Conservation (phyloP, 2,113 vertebrate species). For the Elephantulus edwardii region DNA sequence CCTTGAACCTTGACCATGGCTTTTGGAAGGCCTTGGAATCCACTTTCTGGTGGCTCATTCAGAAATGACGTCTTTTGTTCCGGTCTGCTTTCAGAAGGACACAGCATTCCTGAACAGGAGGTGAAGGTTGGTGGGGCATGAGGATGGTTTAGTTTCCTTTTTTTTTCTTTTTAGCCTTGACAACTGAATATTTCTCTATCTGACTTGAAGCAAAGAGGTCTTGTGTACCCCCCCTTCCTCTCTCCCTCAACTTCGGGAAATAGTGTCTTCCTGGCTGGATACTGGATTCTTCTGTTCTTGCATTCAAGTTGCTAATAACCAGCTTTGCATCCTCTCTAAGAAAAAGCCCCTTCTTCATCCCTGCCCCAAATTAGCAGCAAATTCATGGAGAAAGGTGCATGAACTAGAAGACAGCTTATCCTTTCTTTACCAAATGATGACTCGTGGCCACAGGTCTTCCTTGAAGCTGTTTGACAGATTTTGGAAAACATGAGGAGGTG, state of each 20-base stretch:
- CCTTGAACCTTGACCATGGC: neutral
- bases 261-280: neutral
- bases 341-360: neutral
- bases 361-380: neutral
- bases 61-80: neutral
- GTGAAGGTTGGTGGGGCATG: fast-evolving
- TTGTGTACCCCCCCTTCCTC: neutral
- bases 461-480: neutral
- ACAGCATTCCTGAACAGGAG: neutral
- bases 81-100: neutral
- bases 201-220: neutral
- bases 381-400: neutral
- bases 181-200: neutral
- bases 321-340: neutral
- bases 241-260: neutral
- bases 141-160: neutral
- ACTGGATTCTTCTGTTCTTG: neutral
- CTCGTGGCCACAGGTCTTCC: neutral
- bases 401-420: neutral
- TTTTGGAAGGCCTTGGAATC: neutral
- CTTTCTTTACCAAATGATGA: neutral
- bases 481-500: neutral
- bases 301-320: neutral
- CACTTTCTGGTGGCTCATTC: slow-evolving; percentile 16
- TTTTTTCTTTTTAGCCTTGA: neutral